Evolutionary conservation across 2,797 vertebrate genomes (phyloP).

Genomic region (Sparidentex hasta): DNA sequence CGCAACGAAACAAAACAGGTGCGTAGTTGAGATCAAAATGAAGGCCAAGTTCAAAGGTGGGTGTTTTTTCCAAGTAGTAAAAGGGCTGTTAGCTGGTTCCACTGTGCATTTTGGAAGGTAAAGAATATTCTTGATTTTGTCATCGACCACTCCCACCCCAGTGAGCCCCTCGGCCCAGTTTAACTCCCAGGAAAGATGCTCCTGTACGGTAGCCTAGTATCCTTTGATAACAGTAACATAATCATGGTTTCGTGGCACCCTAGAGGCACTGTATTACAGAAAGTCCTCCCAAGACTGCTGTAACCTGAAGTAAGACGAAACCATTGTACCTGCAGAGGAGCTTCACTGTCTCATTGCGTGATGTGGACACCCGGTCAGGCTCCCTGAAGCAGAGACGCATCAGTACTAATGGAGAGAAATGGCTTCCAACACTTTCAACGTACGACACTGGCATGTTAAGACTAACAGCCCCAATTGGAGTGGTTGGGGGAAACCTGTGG

Average conservation of each 20-base stretch:
- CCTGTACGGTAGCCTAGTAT: neutral
- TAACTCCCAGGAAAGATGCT: neutral
- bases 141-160: no score
- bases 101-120: no score
- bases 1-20: no score
- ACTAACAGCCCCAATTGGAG: conserved; percentile 12
- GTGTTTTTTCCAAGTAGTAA: no score
- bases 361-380: conserved; percentile 4
- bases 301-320: conserved; percentile 9
- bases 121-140: no score
- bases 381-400: conserved; percentile 19
- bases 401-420: conserved; percentile 49
- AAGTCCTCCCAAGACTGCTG: neutral
- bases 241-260: conserved; percentile 23
- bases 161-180: no score
- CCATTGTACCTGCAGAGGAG: conserved; percentile 21
- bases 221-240: conserved; percentile 31
- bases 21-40: no score
- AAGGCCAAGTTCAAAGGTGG: no score
- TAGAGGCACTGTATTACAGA: conserved; percentile 10
- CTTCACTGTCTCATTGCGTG: conserved; percentile 18
- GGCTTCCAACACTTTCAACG: conserved; percentile 26
- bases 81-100: no score
- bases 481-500: conserved; percentile 17
- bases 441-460: conserved; percentile 26